These are phyloP conservation scores for Gasterosteus aculeatus DNA, from an alignment of 2,113 vertebrate species.

Conservation along the genomic window DNA sequence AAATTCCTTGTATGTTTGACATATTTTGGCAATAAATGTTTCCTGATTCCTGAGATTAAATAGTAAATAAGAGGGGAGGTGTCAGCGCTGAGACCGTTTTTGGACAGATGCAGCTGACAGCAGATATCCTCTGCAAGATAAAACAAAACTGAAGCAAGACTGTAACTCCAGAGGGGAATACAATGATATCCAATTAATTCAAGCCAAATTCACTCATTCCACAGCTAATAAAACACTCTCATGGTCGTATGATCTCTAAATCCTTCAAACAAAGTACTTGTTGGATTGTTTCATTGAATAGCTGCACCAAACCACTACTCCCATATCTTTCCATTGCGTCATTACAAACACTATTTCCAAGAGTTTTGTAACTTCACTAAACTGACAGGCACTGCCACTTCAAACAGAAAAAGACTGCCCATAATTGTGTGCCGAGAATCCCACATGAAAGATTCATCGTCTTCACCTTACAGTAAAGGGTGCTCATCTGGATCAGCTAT, in stretches of 20 bases:
- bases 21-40: too few relatives aligned
- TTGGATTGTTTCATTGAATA: neutral
- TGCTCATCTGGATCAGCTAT: neutral
- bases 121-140: neutral
- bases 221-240: neutral
- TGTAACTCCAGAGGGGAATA: neutral
- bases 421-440: neutral
- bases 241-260: neutral
- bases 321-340: neutral
- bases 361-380: neutral
- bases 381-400: neutral
- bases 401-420: neutral
- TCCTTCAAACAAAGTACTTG: neutral
- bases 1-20: too few relatives aligned
- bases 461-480: neutral
- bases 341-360: neutral
- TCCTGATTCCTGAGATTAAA: slow-evolving; percentile 19
- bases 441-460: neutral
- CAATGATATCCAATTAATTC: neutral
- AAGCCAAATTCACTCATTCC: too few relatives aligned
- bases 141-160: neutral
- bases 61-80: slow-evolving; percentile 32
- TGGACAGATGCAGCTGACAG: slow-evolving; percentile 5
- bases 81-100: slow-evolving; percentile 22
- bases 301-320: neutral